These are phyloP conservation scores for Tichodroma muraria DNA, from an alignment of 2,113 vertebrate species.

Conservation along the genomic window DNA sequence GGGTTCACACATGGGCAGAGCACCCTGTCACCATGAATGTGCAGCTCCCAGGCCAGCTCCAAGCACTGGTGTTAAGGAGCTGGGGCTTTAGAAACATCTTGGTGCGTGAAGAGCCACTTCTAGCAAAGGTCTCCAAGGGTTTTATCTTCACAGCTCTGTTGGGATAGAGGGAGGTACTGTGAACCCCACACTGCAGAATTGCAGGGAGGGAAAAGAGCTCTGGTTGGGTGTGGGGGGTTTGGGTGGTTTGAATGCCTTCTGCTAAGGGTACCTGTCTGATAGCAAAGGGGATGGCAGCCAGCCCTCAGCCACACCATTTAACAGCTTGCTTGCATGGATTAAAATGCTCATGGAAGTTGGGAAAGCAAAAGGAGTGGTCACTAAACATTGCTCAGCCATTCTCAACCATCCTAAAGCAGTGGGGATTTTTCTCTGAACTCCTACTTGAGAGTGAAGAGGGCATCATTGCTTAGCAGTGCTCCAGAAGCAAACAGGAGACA, in stretches of 20 bases:
- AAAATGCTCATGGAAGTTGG: neutral
- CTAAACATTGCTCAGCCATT: neutral
- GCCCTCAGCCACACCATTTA: neutral
- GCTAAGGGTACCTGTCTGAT: neutral
- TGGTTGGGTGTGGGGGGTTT: neutral
- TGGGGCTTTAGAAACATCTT: neutral
- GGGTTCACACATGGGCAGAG: neutral
- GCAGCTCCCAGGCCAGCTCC: neutral
- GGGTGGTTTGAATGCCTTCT: neutral
- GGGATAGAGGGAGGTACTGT: neutral
- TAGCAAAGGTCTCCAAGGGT: neutral
- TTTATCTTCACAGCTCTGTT: neutral
- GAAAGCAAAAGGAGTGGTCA: neutral
- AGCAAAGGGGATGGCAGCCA: neutral
- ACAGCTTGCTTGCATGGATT: neutral
- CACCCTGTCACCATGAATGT: rapidly evolving
- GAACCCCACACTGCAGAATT: neutral
- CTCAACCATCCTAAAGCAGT: neutral
- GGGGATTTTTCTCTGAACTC: neutral
- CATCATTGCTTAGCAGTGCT: neutral
- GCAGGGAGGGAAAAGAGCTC: neutral
- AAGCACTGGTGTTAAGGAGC: rapidly evolving
- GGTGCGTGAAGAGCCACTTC: neutral
- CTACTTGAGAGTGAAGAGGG: neutral
- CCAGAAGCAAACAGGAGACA: neutral